A percentile compares a stretch with the other conserved stretches of the same genome.
phyloP scores from a whole-genome alignment of 2,113 vertebrate species.

The Chloroceryle aenea region DNA sequence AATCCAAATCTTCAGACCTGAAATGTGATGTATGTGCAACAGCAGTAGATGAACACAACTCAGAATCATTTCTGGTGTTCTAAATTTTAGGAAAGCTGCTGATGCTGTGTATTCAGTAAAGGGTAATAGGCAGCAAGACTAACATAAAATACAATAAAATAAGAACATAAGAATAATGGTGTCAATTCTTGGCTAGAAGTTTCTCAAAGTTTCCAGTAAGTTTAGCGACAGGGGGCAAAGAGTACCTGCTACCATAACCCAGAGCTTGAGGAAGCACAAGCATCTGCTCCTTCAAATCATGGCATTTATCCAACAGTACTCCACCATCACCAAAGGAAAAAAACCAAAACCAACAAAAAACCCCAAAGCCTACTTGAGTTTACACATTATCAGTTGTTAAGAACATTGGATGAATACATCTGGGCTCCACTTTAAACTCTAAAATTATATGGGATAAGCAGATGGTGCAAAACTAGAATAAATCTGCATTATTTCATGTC shows the following conservation, averaged over 20 bases:
- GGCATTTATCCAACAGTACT: neutral
- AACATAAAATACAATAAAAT: neutral
- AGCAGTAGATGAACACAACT: neutral
- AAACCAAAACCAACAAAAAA: neutral
- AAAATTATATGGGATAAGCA: conserved; percentile 14
- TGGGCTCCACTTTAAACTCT: conserved; percentile 10
- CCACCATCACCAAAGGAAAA: neutral
- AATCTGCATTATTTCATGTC: neutral
- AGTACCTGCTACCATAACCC: neutral
- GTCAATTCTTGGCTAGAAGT: neutral
- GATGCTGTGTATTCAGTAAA: neutral
- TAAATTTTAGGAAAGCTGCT: neutral
- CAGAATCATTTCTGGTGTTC: neutral
- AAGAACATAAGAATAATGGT: neutral
- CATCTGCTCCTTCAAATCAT: neutral
- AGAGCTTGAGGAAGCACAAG: neutral
- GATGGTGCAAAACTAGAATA: conserved; percentile 18
- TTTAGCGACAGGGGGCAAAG: neutral
- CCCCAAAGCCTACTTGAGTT: neutral
- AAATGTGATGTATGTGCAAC: neutral
- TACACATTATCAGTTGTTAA: neutral
- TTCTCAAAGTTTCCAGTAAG: neutral
- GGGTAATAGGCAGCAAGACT: neutral
- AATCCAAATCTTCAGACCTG: neutral
- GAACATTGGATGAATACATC: neutral